Conservation (phyloP, 2,113 vertebrate genomes). For the Cyprichromis sp. region DNA sequence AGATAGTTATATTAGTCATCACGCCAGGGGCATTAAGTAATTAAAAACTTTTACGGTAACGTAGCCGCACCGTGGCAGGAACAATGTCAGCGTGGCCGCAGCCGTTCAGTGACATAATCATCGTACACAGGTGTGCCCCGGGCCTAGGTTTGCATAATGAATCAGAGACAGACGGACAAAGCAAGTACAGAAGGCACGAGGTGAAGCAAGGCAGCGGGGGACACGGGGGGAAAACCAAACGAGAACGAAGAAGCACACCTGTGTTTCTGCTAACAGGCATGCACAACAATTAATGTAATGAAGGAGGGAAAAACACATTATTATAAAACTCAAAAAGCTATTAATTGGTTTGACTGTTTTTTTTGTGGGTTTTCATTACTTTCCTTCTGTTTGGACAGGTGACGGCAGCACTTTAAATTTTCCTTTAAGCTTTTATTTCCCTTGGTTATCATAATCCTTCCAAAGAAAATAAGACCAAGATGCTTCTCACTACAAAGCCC, state of each 20-base stretch:
- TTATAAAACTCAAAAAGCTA: not conserved
- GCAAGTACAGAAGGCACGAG: not conserved
- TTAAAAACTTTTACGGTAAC: accelerated
- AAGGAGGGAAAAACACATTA: not conserved
- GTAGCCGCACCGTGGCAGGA: not conserved
- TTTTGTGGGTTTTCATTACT: not conserved
- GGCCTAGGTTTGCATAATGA: not conserved
- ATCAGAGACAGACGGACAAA: not conserved
- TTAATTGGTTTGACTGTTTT: not conserved
- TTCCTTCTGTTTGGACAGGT: not conserved
- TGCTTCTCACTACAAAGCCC: not conserved
- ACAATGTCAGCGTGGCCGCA: not conserved
- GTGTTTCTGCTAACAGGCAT: not conserved
- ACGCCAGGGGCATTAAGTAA: not conserved
- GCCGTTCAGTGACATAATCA: not conserved
- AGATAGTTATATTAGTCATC: not conserved
- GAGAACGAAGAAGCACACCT: not conserved
- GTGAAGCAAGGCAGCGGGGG: not conserved
- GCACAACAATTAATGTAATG: not conserved
- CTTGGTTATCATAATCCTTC: not conserved
- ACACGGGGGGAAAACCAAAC: not conserved
- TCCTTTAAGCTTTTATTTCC: not conserved
- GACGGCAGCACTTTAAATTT: not conserved
- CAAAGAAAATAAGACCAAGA: not conserved
- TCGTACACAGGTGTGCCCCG: not conserved